Evolutionary conservation across 2,888 invertebrate genomes (phyloP), one percentile per base, ranked within the genome.

Genomic region (Amphipoea oculea): DNA sequence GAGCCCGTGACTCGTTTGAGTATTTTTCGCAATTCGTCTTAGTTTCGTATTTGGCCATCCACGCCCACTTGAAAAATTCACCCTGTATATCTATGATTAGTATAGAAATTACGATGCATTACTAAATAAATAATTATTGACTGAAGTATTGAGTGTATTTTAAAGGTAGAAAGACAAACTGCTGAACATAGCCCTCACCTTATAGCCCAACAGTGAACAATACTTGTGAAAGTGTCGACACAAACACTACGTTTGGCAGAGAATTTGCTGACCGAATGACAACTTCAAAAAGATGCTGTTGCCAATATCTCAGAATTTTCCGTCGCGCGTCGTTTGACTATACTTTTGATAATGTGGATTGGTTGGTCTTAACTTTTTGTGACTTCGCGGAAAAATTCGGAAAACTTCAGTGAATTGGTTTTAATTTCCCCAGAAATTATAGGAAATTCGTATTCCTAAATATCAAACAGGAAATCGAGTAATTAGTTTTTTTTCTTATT

Each of bases 171-270:
- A 9, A 67, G 9, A n/a, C 14, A 48, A 12, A 48, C 48, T 20
- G 6, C 20, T 48, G 29, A 69, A 69, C 12, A n/a, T 11, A 48
- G 11, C 1, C 51, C 54, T 20, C n/a, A 12, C n/a, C 36, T 54
- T 0, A 66, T 11, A 14, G 6, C 40, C 40, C 14, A 42, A 20
- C 17, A 23, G 7, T 70, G 63, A 29, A 73, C 60, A 36, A 62
- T 54, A 17, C 69, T 78, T 54, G 54, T 7, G 29, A 70, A 69
- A 70, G 7, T 70, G 54, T 70, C 40, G 54, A 63, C 36, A 6
- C 36, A 63, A 65, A 45, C 62, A 79, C 57, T 60, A 51, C 48
- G n/a, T 62, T 80, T 79, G 80, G 70, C 85, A 85, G n/a, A 66
- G 11, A 63, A 73, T 71, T 29, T 66, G 73, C 85, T 67, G 70